Conservation (phyloP, 2,113 vertebrate genomes). For the Xenopus borealis region DNA sequence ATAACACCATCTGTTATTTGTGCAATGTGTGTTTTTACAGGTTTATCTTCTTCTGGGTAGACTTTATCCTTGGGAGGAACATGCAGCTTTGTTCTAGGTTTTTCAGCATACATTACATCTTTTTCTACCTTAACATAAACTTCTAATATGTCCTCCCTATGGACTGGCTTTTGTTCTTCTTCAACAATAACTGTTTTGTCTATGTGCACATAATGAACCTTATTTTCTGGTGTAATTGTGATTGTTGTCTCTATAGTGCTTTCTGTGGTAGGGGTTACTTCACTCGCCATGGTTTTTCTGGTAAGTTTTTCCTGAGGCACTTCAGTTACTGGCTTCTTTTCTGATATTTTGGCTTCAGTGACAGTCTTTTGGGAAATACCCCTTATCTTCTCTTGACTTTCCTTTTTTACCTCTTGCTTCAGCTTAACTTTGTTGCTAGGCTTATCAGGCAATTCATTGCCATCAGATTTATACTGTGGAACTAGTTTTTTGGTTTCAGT, state of each 20-base stretch:
- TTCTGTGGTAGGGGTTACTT: background rate
- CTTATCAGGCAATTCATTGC: conserved; percentile 13
- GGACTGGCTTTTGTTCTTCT: conserved; percentile 43
- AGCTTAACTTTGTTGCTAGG: conserved; percentile 3
- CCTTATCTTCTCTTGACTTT: conserved; percentile 18
- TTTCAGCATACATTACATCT: conserved; percentile 17
- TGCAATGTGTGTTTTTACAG: conserved; percentile 30
- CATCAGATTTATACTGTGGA: conserved; percentile 3
- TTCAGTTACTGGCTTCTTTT: conserved; percentile 22
- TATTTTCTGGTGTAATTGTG: conserved; percentile 25
- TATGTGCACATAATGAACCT: background rate
- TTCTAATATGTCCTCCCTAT: conserved; percentile 13
- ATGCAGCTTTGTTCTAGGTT: conserved; percentile 19
- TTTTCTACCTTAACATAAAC: conserved; percentile 14
- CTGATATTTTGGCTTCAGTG: conserved; percentile 15
- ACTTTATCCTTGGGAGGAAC: background rate
- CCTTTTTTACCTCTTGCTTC: conserved; percentile 27
- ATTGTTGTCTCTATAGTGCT: conserved; percentile 31
- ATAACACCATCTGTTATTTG: conserved; percentile 12
- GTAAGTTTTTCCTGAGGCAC: conserved; percentile 17
- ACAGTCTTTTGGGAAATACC: conserved; percentile 13
- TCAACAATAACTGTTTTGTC: conserved; percentile 28
- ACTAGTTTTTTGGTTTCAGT: background rate
- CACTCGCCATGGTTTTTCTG: conserved; percentile 6
- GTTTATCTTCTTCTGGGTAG: background rate